These are phyloP conservation scores for Menura novaehollandiae DNA, from an alignment of 2,113 vertebrate species.

Conservation along the genomic window DNA sequence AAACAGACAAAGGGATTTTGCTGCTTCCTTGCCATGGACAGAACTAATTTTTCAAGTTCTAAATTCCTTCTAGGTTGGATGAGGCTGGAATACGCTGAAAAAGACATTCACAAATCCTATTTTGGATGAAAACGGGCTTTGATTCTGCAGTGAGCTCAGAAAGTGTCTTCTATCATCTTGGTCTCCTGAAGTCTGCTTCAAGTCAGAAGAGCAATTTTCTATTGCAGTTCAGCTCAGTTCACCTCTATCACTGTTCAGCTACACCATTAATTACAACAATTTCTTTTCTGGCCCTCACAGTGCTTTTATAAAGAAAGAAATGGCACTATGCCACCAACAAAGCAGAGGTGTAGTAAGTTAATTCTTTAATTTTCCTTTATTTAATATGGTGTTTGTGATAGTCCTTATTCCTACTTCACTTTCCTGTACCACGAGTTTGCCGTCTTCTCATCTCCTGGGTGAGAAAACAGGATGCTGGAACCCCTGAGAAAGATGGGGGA, in stretches of 20 bases:
- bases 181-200: neutral
- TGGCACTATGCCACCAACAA: neutral
- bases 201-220: neutral
- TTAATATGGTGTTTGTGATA: neutral
- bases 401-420: neutral
- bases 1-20: neutral
- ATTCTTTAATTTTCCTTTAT: neutral
- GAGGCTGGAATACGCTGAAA: neutral
- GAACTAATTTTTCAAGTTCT: neutral
- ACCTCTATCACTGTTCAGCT: neutral
- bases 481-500: neutral
- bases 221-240: neutral
- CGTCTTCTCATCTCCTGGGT: neutral
- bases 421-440: rapidly evolving
- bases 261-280: neutral
- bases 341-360: neutral
- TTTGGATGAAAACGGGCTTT: neutral
- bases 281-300: neutral
- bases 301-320: neutral
- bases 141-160: neutral
- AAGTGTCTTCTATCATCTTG: neutral
- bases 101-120: neutral
- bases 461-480: neutral
- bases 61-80: neutral
- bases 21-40: neutral